A percentile compares a stretch with the other conserved stretches of the same genome.
These are phyloP conservation scores for Marasmarcha lunaedactyla DNA, from an alignment of 2,888 invertebrate genomes.

Conservation along the genomic window DNA sequence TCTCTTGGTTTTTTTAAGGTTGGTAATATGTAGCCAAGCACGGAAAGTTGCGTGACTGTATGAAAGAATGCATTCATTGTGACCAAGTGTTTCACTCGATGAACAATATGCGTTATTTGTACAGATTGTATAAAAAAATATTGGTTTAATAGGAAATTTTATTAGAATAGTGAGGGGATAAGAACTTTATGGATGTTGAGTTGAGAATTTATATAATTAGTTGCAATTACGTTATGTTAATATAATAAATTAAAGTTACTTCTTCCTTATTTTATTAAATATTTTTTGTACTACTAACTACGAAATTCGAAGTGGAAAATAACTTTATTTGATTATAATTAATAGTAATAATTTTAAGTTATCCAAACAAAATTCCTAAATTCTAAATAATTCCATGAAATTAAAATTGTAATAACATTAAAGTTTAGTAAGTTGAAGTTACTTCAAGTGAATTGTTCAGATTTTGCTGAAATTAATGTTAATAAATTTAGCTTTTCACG, in stretches of 20 bases:
- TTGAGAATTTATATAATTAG: no score
- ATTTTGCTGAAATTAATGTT: slow-evolving; percentile 1
- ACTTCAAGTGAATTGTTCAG: slow-evolving; percentile 4
- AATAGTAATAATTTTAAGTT: no score
- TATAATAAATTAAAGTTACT: no score
- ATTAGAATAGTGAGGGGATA: no score
- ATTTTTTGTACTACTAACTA: no score
- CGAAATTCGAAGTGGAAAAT: no score
- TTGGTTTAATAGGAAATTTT: no score
- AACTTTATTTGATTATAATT: neutral
- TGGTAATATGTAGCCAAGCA: slow-evolving; percentile 48
- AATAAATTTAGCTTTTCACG: neutral
- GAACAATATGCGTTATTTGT: no score
- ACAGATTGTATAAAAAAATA: no score
- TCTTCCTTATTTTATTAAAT: no score
- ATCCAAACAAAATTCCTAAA: neutral
- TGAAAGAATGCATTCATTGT: neutral
- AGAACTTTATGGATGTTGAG: no score
- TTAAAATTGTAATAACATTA: slow-evolving; percentile 1
- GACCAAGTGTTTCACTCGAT: neutral
- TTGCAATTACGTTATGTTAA: no score
- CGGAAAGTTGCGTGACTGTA: slow-evolving; percentile 54
- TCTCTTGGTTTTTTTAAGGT: slow-evolving; percentile 46
- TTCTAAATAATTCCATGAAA: neutral
- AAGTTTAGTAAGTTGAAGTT: slow-evolving; percentile 2